These are phyloP conservation scores for Rhineura floridana DNA, from an alignment of 2,113 vertebrate genomes.

Conservation along the genomic window DNA sequence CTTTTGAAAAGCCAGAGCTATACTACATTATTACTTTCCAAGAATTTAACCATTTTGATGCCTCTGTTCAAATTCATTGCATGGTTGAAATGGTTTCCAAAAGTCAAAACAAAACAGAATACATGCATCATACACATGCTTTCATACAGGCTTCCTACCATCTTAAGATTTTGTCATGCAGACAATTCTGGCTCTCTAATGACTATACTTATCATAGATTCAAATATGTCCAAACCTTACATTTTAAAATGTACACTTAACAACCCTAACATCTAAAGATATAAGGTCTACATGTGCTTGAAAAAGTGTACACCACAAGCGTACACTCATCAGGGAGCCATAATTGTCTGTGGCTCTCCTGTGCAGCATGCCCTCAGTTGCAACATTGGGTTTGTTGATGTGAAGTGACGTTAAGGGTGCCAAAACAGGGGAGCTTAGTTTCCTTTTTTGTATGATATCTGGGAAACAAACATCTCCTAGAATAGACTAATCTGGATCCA, in stretches of 20 bases:
- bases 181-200: background rate
- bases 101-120: background rate
- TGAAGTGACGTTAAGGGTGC: background rate
- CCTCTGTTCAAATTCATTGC: background rate
- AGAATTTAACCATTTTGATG: background rate
- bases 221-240: background rate
- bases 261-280: background rate
- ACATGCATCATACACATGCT: background rate
- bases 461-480: background rate
- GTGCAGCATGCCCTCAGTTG: background rate
- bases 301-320: background rate
- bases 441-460: background rate
- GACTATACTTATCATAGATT: background rate
- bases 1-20: background rate
- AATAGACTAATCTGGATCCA: no score
- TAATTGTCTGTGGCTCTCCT: background rate
- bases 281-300: background rate
- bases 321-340: background rate
- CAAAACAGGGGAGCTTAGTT: background rate
- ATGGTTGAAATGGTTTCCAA: conserved; percentile 30
- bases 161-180: background rate
- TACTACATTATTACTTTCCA: conserved; percentile 1
- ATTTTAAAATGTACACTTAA: background rate
- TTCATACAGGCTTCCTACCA: background rate
- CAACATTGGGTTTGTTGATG: background rate